Conservation (phyloP, 2,888 invertebrate genomes). For the Odontocolon sp. region DNA sequence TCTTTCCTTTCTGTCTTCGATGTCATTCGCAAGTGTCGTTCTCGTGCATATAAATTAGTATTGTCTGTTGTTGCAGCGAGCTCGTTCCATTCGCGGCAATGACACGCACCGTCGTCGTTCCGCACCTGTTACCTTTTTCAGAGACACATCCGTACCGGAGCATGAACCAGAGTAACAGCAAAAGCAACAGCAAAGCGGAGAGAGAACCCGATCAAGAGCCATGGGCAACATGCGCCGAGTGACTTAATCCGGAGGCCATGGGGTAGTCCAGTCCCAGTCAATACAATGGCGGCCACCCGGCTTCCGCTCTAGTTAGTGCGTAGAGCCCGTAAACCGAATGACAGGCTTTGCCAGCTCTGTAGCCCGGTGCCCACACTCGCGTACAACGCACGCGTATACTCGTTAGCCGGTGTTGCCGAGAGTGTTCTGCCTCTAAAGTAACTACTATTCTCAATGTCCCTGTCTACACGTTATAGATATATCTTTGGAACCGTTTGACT, state of each 20-base stretch:
- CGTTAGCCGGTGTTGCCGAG: conserved; percentile 51
- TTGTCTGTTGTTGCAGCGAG: conserved; percentile 61
- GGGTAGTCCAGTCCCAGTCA: conserved; percentile 63
- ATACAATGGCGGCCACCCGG: conserved; percentile 74
- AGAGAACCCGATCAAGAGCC: too few relatives aligned
- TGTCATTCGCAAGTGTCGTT: conserved; percentile 17
- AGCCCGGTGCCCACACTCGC: conserved; percentile 9
- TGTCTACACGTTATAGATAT: too few relatives aligned
- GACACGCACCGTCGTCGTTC: conserved; percentile 55
- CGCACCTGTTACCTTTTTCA: conserved; percentile 73
- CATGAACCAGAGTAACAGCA: conserved; percentile 28
- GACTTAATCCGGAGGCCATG: conserved; percentile 68
- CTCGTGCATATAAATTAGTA: conserved; percentile 67
- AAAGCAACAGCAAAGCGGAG: too few relatives aligned
- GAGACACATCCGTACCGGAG: conserved; percentile 6
- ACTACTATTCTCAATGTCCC: conserved; percentile 1
- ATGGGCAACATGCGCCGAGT: conserved; percentile 58
- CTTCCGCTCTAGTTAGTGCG: conserved; percentile 74
- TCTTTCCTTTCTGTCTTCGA: neutral
- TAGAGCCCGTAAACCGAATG: conserved; percentile 70
- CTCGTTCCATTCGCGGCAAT: conserved; percentile 22
- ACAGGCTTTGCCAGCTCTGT: conserved; percentile 62
- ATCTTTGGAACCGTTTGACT: too few relatives aligned
- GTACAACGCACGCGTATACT: conserved; percentile 37
- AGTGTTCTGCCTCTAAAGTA: conserved; percentile 12